Evolutionary conservation across 2,113 vertebrate genomes (phyloP), one percentile per base, ranked within the genome.

Genomic region (Lampris megalopsis): DNA sequence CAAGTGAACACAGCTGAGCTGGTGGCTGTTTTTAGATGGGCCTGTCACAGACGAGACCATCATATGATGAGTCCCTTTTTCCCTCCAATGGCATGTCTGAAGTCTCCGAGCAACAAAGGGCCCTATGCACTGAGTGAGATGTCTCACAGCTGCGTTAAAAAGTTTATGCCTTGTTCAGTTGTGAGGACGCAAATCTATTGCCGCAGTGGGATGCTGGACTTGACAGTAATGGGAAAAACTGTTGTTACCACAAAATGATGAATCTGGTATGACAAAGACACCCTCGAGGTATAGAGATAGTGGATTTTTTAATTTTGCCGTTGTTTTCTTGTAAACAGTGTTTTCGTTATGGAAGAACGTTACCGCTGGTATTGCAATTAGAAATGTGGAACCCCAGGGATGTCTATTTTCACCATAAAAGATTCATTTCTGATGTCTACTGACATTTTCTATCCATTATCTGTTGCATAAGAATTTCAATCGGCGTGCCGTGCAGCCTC

Each of bases 71-170:
- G 81, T 45, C 10, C 54, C 79, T 77, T 77, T 65, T 88, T 88
- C 79, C 83, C 84, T 84, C 85, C 41, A 8, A 78, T 83, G 86
- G 73, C 77, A 72, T 35, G 54, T 85, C 77, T 86, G 77, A 85
- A 86, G 85, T 86, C 88, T 89, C 86, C 71, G 73, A 88, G 87
- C 83, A 81, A 89, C 87, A 83, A 47, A 52, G 83, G 70, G 73
- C 79, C 83, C 84, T 42, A 37, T 82, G 82, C 85, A 65, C 87
- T 78, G 87, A 91, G 90, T 90, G 91, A 92, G 86, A 92, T 82
- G 88, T 91, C 88, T 90, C 81, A 56, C 86, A 87, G 86, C 87
- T 90, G 84, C 90, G 89, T 89, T 91, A 87, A 93, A 92, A 90
- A 90, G 87, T 91, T 87, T 89, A 77, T 83, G 81, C 91, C 88